Conservation (phyloP, 2,888 invertebrate species). For the Cistogaster globosa region DNA sequence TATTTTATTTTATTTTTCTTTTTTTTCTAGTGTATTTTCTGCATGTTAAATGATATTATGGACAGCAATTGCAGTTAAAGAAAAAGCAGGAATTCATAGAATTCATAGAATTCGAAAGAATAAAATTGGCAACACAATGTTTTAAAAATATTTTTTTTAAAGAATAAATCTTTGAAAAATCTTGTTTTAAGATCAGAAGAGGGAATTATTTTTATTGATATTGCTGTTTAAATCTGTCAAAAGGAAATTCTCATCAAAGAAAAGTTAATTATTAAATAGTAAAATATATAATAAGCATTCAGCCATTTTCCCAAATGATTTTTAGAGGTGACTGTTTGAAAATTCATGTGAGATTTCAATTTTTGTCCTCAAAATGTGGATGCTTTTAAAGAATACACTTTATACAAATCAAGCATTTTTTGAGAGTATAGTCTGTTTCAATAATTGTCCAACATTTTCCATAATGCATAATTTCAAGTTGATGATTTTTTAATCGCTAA, state of each 20-base stretch:
- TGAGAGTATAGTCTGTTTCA: too few species aligned
- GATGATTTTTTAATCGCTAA: too few species aligned
- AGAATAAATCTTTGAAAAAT: background rate
- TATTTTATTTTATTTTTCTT: background rate
- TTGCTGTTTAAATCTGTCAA: background rate
- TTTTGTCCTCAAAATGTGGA: too few species aligned
- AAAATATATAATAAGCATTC: too few species aligned
- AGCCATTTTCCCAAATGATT: too few species aligned
- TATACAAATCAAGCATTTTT: too few species aligned
- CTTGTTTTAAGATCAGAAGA: background rate
- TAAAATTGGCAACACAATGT: background rate
- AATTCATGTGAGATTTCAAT: too few species aligned
- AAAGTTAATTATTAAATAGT: background rate
- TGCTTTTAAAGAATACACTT: too few species aligned
- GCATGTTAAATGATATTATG: conserved; percentile 10
- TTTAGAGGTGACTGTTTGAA: too few species aligned
- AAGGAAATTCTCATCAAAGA: background rate
- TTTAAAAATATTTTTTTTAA: conserved; percentile 13
- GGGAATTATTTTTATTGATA: background rate
- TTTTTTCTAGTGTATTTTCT: conserved; percentile 5
- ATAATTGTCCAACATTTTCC: too few species aligned
- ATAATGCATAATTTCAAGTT: too few species aligned
- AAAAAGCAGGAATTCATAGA: conserved; percentile 15
- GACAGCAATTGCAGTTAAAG: conserved; percentile 5
- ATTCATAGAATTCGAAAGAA: conserved; percentile 26